phyloP scores from a whole-genome alignment of 2,797 vertebrate genomes.

The Enteromius viviparus region DNA sequence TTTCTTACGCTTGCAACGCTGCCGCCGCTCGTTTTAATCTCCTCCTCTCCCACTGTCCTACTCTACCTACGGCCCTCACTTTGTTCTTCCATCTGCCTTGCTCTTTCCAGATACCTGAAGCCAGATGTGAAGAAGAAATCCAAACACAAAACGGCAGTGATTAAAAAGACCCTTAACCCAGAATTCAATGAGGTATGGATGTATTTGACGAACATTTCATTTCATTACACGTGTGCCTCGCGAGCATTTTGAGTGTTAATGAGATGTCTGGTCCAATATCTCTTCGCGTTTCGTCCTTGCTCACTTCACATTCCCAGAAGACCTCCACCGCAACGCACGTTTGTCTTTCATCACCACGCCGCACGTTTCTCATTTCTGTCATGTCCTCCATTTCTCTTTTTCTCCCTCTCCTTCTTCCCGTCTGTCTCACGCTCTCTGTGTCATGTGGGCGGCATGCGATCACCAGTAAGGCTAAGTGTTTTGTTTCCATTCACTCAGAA shows the following conservation, averaged over 20 bases:
- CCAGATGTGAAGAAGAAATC: slow-evolving; percentile 88
- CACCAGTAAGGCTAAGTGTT: slow-evolving; percentile 49
- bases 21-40: slow-evolving; percentile 15
- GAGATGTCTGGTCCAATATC: slow-evolving; percentile 50
- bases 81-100: slow-evolving; percentile 13
- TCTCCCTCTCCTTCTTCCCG: slow-evolving; percentile 16
- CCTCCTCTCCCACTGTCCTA: slow-evolving; percentile 6
- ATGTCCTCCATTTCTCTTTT: slow-evolving; percentile 5
- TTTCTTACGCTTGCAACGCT: slow-evolving; percentile 2
- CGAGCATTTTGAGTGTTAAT: slow-evolving; percentile 46
- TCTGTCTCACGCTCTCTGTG: slow-evolving; percentile 32
- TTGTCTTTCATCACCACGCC: background rate
- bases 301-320: slow-evolving; percentile 9
- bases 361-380: background rate
- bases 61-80: slow-evolving; percentile 18
- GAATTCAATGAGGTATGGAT: slow-evolving; percentile 87
- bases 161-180: slow-evolving; percentile 90
- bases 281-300: background rate
- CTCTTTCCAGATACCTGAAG: slow-evolving; percentile 83
- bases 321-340: background rate
- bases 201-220: slow-evolving; percentile 19
- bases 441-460: slow-evolving; percentile 31
- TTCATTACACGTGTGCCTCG: background rate
- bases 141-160: slow-evolving; percentile 89
- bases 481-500: slow-evolving; percentile 50